A percentile compares a stretch with the other conserved stretches of the same genome.
Conservation (phyloP, 2,797 vertebrate genomes). For the Acrossocheilus fasciatus region DNA sequence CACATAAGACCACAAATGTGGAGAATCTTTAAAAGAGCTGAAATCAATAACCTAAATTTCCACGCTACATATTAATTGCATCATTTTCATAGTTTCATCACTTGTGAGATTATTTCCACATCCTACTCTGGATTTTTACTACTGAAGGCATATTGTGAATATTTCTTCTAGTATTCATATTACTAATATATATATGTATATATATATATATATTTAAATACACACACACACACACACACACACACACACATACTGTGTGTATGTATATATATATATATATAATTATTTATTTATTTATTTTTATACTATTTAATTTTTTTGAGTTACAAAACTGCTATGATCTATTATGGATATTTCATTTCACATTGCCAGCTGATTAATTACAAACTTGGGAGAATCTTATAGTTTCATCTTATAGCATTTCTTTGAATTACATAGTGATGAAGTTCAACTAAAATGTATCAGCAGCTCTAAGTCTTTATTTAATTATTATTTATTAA, state of each 20-base stretch:
- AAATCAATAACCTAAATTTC: not conserved
- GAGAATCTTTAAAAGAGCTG: constrained; percentile 16
- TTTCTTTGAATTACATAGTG: not conserved
- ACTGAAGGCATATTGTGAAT: not conserved
- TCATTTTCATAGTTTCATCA: not conserved
- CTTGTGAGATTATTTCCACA: not conserved
- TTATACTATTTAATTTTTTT: not conserved
- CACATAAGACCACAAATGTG: constrained; percentile 33
- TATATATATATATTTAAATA: too few relatives aligned
- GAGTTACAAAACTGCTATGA: not conserved
- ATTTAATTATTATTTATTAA: not conserved
- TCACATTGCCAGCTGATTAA: not conserved
- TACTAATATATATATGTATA: not conserved
- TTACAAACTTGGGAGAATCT: not conserved
- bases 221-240: too few relatives aligned
- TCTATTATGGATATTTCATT: not conserved
- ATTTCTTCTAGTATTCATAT: not conserved
- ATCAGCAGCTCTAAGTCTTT: not conserved
- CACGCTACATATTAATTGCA: not conserved
- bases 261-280: too few relatives aligned
- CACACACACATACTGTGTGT: too few relatives aligned
- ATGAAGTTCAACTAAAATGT: not conserved
- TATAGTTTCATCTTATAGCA: not conserved
- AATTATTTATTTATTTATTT: too few relatives aligned
- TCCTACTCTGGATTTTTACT: not conserved